Conservation (phyloP, 2,888 invertebrate species). For the Dryobotodes eremita region DNA sequence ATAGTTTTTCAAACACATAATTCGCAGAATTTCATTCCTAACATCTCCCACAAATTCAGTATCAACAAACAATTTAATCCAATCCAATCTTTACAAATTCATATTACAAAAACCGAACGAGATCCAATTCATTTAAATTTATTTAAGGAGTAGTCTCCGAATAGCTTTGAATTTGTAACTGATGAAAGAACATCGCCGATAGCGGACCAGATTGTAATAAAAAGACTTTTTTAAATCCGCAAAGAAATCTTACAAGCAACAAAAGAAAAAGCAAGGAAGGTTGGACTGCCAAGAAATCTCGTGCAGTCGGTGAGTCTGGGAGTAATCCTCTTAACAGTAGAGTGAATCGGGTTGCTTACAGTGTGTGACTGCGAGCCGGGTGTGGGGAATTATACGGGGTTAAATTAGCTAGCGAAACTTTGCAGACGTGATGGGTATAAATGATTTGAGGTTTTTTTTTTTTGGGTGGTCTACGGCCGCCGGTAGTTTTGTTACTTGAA, state of each 20-base stretch:
- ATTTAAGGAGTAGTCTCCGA: constrained; percentile 55
- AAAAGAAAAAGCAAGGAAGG: constrained; percentile 72
- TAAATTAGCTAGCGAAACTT: no score
- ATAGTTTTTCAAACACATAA: constrained; percentile 23
- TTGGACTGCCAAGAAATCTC: constrained; percentile 75
- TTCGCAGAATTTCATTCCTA: background rate
- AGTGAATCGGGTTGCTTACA: constrained; percentile 73
- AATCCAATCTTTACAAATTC: constrained; percentile 56
- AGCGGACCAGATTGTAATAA: constrained; percentile 68
- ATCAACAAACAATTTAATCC: constrained; percentile 57
- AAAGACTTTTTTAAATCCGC: constrained; percentile 74
- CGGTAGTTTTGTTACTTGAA: no score
- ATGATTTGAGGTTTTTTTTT: no score
- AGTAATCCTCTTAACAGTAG: constrained; percentile 80
- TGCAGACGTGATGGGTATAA: no score
- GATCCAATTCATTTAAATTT: constrained; percentile 63
- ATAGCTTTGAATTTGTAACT: constrained; percentile 63
- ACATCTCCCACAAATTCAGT: constrained; percentile 18
- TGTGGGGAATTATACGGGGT: constrained; percentile 58
- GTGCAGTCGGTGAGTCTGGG: constrained; percentile 69
- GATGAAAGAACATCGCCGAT: constrained; percentile 70
- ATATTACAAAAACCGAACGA: constrained; percentile 57
- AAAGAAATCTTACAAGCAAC: constrained; percentile 80
- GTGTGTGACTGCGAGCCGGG: constrained; percentile 60
- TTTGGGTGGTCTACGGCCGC: no score